Percentiles rank a stretch among this genome's conserved stretches.
Evolutionary conservation across 2,113 vertebrate genomes (phyloP).

Genomic region (Rhombomys opimus): DNA sequence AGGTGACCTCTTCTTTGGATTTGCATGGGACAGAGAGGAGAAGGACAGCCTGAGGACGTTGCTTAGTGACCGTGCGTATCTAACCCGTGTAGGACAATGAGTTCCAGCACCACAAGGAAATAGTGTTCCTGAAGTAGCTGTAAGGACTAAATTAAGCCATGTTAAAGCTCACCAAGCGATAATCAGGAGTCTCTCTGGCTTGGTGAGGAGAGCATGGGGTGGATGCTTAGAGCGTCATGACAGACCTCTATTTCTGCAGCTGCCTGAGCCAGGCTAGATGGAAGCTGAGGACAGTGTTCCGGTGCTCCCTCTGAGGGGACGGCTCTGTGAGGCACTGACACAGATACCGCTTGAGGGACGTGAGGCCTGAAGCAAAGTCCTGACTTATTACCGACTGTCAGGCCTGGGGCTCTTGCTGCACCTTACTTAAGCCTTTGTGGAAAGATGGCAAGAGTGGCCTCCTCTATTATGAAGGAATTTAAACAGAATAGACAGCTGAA

Average conservation of each 20-base stretch:
- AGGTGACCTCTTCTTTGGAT: background rate
- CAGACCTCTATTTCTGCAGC: background rate
- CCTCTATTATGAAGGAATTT: background rate
- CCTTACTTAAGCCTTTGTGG: background rate
- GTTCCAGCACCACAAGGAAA: background rate
- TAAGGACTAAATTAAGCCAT: background rate
- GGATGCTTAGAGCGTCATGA: background rate
- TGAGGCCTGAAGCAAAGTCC: background rate
- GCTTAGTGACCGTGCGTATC: too few species aligned
- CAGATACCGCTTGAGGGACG: background rate
- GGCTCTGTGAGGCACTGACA: background rate
- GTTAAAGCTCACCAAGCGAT: background rate
- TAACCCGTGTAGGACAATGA: background rate
- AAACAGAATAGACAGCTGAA: background rate
- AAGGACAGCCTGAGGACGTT: background rate
- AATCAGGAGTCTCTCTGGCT: background rate
- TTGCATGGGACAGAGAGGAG: background rate
- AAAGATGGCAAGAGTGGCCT: background rate
- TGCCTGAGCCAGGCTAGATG: background rate
- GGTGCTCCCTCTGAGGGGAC: too few species aligned
- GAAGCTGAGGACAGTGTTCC: background rate
- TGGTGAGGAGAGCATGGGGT: background rate
- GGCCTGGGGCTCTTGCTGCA: too few species aligned
- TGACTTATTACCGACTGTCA: background rate
- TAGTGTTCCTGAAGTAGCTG: background rate